Percentiles rank a stretch among this genome's conserved stretches.
These are phyloP conservation scores for Brienomyrus brachyistius DNA, from an alignment of 2,113 vertebrate genomes.

Conservation along the genomic window DNA sequence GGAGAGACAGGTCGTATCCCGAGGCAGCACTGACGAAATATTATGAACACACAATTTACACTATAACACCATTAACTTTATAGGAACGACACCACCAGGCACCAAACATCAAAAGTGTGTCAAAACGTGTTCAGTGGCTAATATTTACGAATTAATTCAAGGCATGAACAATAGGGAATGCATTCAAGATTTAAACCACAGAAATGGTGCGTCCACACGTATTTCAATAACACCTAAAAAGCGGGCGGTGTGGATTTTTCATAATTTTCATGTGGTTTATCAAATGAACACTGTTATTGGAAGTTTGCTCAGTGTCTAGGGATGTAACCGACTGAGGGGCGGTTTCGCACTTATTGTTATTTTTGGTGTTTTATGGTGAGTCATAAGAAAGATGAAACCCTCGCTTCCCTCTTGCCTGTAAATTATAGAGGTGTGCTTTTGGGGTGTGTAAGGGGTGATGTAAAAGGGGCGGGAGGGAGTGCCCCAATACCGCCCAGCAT, in stretches of 20 bases:
- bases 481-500: slow-evolving; percentile 68
- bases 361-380: not conserved
- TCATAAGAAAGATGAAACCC: not conserved
- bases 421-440: not conserved
- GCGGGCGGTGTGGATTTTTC: not conserved
- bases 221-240: not conserved
- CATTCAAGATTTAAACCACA: not conserved
- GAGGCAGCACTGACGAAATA: not conserved
- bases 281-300: not conserved
- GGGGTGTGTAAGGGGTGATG: slow-evolving; percentile 44
- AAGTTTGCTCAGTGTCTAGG: not conserved
- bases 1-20: not conserved
- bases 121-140: not conserved
- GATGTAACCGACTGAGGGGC: not conserved
- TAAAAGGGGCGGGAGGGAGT: slow-evolving; percentile 46
- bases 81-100: not conserved
- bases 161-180: not conserved
- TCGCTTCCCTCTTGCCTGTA: not conserved
- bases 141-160: not conserved
- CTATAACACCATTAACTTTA: not conserved
- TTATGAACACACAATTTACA: not conserved
- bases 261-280: not conserved
- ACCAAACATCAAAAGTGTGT: not conserved
- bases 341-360: not conserved
- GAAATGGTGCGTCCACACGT: not conserved